A percentile compares a stretch with the other conserved stretches of the same genome.
These are phyloP conservation scores for Dasyprocta punctata DNA, from an alignment of 2,113 vertebrate genomes.

Conservation along the genomic window DNA sequence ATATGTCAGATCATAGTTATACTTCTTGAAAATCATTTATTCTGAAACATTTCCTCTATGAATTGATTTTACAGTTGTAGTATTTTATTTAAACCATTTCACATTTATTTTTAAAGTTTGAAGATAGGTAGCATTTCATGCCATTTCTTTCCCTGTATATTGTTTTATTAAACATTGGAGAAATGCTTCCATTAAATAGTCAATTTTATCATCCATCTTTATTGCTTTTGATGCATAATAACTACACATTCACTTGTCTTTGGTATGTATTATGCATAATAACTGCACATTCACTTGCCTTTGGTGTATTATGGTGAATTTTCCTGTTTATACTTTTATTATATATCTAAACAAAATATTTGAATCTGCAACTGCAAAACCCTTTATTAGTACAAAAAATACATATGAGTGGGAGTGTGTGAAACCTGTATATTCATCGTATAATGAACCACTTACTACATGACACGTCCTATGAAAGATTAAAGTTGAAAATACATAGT, in stretches of 20 bases:
- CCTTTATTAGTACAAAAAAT: not conserved
- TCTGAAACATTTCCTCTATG: constrained; percentile 37
- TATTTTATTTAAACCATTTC: constrained; percentile 35
- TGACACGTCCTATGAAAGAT: not conserved
- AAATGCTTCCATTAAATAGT: not conserved
- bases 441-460: not conserved
- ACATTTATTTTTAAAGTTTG: constrained; percentile 40
- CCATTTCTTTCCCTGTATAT: not conserved
- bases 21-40: constrained; percentile 70
- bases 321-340: not conserved
- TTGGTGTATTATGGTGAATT: not conserved
- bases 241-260: not conserved
- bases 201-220: not conserved
- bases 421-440: not conserved
- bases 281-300: not conserved
- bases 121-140: not conserved
- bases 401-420: not conserved
- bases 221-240: not conserved
- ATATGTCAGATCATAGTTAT: no score
- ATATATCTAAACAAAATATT: not conserved
- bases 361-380: not conserved
- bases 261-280: not conserved
- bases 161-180: constrained; percentile 36
- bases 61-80: constrained; percentile 49
- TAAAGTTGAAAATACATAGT: not conserved